Conservation (phyloP, 2,113 vertebrate species). For the Terrapene triunguis region DNA sequence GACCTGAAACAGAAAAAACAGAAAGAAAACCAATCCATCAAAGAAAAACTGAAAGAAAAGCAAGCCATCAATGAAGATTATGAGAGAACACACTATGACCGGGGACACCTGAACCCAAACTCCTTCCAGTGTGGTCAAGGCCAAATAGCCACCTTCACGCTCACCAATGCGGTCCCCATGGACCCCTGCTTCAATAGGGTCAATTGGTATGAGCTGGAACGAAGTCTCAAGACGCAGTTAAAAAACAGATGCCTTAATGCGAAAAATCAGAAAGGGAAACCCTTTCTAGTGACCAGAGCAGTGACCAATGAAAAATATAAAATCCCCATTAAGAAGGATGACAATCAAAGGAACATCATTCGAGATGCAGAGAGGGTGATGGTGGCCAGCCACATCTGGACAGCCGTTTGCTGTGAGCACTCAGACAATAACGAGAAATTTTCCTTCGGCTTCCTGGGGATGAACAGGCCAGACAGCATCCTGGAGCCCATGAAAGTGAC, state of each 20-base stretch:
- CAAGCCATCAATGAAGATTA: slow-evolving; percentile 32
- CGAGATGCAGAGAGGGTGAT: not conserved
- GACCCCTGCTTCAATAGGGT: slow-evolving; percentile 13
- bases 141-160: slow-evolving; percentile 12
- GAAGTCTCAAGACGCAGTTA: not conserved
- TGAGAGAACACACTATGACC: slow-evolving; percentile 1
- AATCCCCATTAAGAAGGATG: not conserved
- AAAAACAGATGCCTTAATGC: fast-evolving
- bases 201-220: not conserved
- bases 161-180: slow-evolving; percentile 48
- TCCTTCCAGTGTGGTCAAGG: not conserved
- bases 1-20: not conserved
- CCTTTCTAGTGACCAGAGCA: slow-evolving; percentile 27
- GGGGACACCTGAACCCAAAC: slow-evolving; percentile 38
- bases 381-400: slow-evolving; percentile 39
- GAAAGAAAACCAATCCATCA: fast-evolving
- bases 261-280: not conserved
- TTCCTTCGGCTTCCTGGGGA: slow-evolving; percentile 24
- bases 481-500: not conserved
- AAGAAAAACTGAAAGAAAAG: not conserved
- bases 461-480: not conserved
- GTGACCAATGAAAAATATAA: not conserved
- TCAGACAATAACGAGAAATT: not conserved
- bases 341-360: not conserved
- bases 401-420: slow-evolving; percentile 43